Conservation (phyloP, 2,888 invertebrate genomes). For the Ophion ventricosus region DNA sequence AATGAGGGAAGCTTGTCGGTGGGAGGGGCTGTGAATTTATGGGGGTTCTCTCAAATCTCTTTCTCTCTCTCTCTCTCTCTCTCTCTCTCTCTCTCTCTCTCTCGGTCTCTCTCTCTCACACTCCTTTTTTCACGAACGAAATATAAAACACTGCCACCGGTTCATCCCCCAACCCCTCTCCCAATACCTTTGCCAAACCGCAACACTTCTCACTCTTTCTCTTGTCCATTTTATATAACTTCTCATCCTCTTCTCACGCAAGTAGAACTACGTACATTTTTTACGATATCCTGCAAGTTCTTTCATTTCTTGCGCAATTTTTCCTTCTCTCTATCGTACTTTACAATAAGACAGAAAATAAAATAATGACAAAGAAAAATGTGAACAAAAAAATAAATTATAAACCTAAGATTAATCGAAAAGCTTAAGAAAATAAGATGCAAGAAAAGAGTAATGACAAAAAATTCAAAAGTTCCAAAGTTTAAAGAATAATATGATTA, state of each 20-base stretch:
- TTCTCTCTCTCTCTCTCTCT: constrained; percentile 22
- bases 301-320: constrained; percentile 20
- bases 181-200: neutral
- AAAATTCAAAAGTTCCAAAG: too few relatives aligned
- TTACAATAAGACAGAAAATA: too few relatives aligned
- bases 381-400: too few relatives aligned
- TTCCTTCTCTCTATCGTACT: neutral
- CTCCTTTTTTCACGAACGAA: constrained; percentile 21
- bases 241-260: constrained; percentile 23
- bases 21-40: constrained; percentile 55
- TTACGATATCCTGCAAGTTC: constrained; percentile 15
- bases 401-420: too few relatives aligned
- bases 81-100: too few relatives aligned
- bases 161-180: constrained; percentile 15
- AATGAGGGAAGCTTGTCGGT: constrained; percentile 50
- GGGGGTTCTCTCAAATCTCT: constrained; percentile 52
- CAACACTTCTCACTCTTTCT: neutral
- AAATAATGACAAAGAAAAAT: too few relatives aligned
- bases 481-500: too few relatives aligned
- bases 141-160: constrained; percentile 31
- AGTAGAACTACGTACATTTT: constrained; percentile 19
- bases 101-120: too few relatives aligned
- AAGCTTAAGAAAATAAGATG: too few relatives aligned
- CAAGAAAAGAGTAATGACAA: too few relatives aligned
- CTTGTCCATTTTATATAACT: constrained; percentile 34